Conservation (phyloP, 2,888 invertebrate species). For the Rambutsinella grinnellia region DNA sequence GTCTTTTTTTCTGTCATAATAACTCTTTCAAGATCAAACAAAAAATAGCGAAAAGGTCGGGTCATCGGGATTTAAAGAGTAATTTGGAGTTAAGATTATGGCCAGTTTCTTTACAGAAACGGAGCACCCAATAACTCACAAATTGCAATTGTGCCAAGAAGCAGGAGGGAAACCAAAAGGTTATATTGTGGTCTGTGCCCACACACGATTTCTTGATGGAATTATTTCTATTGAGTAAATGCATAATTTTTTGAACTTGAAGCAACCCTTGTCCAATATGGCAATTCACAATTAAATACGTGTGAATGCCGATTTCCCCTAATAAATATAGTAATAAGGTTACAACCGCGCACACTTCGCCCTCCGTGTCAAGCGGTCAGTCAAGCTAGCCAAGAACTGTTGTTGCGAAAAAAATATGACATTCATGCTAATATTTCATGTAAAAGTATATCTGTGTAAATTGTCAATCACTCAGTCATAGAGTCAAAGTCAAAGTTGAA, state of each 20-base stretch:
- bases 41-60: constrained; percentile 44
- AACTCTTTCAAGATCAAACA: constrained; percentile 39
- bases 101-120: too few relatives aligned
- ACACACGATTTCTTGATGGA: not conserved
- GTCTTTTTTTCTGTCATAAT: not conserved
- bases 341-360: not conserved
- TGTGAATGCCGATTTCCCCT: constrained; percentile 21
- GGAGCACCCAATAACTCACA: constrained; percentile 8
- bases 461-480: constrained; percentile 20
- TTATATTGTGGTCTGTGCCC: too few relatives aligned
- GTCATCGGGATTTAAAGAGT: constrained; percentile 13
- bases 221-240: not conserved
- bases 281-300: constrained; percentile 40
- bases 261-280: constrained; percentile 34
- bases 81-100: too few relatives aligned
- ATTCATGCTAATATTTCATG: constrained; percentile 18
- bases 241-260: constrained; percentile 33
- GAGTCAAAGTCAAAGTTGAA: too few relatives aligned
- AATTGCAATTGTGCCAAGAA: too few relatives aligned
- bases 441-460: constrained; percentile 17
- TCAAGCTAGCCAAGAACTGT: too few relatives aligned
- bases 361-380: constrained; percentile 23
- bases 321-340: constrained; percentile 1
- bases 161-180: too few relatives aligned
- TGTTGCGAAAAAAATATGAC: not conserved